phyloP scores from a whole-genome alignment of 2,113 vertebrate genomes.

The Myodes glareolus region DNA sequence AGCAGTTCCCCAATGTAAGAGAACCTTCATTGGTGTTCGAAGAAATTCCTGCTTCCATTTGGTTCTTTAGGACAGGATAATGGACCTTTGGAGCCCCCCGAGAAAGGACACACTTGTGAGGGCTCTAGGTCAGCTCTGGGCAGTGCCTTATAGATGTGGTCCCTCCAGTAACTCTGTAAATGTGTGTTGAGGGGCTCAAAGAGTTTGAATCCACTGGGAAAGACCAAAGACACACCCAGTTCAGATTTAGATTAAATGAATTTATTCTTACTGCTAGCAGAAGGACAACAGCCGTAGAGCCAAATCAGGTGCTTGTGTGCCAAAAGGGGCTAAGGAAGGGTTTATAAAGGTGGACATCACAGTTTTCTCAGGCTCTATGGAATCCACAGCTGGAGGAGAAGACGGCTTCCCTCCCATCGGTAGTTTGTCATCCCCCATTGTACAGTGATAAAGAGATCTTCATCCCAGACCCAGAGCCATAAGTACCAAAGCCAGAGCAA shows the following conservation, averaged over 20 bases:
- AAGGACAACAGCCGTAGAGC: neutral
- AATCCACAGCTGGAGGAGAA: neutral
- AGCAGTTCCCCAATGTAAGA: neutral
- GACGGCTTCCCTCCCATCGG: neutral
- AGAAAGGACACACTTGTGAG: neutral
- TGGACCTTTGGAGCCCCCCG: neutral
- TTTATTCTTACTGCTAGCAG: neutral
- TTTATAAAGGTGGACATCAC: neutral
- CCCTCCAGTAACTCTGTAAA: neutral
- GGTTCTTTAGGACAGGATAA: neutral
- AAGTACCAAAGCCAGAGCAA: neutral
- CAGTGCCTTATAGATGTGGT: neutral
- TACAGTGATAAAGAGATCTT: neutral
- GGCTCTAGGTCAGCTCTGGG: neutral
- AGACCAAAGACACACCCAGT: neutral
- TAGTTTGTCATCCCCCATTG: neutral
- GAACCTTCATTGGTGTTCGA: neutral
- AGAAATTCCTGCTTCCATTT: constrained; percentile 40
- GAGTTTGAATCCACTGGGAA: neutral
- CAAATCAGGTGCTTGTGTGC: neutral
- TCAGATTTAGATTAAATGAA: neutral
- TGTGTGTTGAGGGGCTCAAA: neutral
- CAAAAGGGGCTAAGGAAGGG: neutral
- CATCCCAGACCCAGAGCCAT: neutral
- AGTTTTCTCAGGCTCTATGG: neutral